Evolutionary conservation across 2,888 invertebrate genomes (phyloP), one percentile per base, ranked within the genome.

Genomic region (Metopia argyrocephala): DNA sequence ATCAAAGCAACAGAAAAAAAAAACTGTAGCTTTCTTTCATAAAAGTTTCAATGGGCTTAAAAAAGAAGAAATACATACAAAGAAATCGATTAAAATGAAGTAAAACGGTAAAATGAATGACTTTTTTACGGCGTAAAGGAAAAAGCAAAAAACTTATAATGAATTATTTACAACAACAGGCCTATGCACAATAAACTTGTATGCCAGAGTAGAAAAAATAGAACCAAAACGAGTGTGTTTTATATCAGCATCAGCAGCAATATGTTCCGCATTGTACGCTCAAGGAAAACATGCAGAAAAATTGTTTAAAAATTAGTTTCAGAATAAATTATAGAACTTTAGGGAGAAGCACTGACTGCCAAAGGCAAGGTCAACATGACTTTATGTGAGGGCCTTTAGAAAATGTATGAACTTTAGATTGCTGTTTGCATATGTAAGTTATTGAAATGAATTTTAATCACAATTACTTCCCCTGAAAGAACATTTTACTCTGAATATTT

Each of bases 1-100:
- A 59, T 12, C 38, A 38, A 45, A 52, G n/a, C 45, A 59, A 21
- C 25, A 12, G 12, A 12, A 57, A 65, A 15, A 23, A n/a, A n/a
- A n/a, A n/a, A n/a, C n/a, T n/a, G n/a, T n/a, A 73, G 64, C 57
- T 74, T 52, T 62, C 28, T 38, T 38, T 15, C 15, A 12, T 12
- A 12, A 38, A 15, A 38, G 38, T 38, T 38, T 38, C 12, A 6
- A 54, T 23, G 25, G 15, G 15, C 25, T 15, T n/a, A n/a, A n/a
- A n/a, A n/a, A n/a, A n/a, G n/a, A n/a, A n/a, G n/a, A n/a, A n/a
- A n/a, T n/a, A n/a, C n/a, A n/a, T n/a, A n/a, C n/a, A 76, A 64
- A 70, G 69, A 76, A 76, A 76, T 76, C 76, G 31, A 76, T 76
- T 56, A 4, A 59, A 62, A 62, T 61, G 46, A 52, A 38, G 5